Base-by-base conservation (phyloP, 1,140 invertebrate species). In the Bursaphelenchus mucronatus region DNA sequence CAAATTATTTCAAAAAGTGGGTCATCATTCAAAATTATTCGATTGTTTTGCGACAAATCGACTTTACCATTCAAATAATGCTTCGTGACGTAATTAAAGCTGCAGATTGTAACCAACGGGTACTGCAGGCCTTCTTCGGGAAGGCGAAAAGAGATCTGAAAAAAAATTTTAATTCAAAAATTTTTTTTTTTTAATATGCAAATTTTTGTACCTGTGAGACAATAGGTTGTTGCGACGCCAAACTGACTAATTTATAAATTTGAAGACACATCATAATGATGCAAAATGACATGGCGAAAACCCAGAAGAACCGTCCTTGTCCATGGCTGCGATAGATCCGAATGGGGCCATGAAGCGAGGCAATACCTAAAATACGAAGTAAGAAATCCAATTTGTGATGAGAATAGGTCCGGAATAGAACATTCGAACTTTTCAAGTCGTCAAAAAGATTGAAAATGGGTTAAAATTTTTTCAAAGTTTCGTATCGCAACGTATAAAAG, bases 61-160 rank as follows among this genome's bases (percentile, higher is more conserved):
- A 30, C 1, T 39, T 15, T 30, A 55, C 54, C 54, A n/a, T 15
- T 55, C 57, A 59, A 39, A 44, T 59, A 44, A 44, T 59, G 57
- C 52, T 59, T 59, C 1, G 41, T 59, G 3, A 78, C 64, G 11
- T 68, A 66, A 58, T 79, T 79, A 53, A 76, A 78, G 56, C 64
- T 78, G 57, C 76, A 78, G 19, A 78, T 69, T 13, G 76, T 78
- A 10, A 78, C 70, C 10, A 63, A 17, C 21, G 76, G 76, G 58
- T 80, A 80, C 13, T 51, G 39, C 45, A 78, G 52, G 11, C 76
- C 76, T 13, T 76, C 59, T 50, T 78, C 76, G 43, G 69, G 68
- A 9, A 78, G 40, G 41, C 79, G 41, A 67, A 75, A 74, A 13
- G 72, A 75, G n/a, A 74, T 72, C 54, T 55, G n/a, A 55, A 55